Conservation (phyloP, 2,797 vertebrate genomes). For the Hylomyscus alleni region DNA sequence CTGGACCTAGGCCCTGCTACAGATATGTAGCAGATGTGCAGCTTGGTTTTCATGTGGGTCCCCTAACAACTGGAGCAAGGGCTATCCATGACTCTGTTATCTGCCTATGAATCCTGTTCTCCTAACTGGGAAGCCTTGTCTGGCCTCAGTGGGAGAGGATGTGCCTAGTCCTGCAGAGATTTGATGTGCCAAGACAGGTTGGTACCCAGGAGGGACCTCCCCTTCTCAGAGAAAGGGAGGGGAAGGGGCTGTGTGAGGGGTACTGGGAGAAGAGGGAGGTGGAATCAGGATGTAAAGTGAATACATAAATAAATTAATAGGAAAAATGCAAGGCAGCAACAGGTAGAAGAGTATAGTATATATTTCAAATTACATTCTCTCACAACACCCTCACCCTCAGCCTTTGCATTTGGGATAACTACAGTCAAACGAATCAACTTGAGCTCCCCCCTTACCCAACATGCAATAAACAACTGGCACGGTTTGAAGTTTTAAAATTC, state of each 20-base stretch:
- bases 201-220: not conserved
- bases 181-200: not conserved
- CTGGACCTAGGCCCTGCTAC: not conserved
- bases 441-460: not conserved
- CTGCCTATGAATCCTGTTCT: not conserved
- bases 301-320: not conserved
- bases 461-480: not conserved
- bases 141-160: not conserved
- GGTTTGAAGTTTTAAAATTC: not conserved
- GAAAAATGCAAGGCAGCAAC: not conserved
- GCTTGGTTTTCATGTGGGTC: not conserved
- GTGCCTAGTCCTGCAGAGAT: not conserved
- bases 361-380: slow-evolving; percentile 34
- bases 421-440: slow-evolving; percentile 12
- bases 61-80: not conserved
- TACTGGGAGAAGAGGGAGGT: not conserved
- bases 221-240: not conserved
- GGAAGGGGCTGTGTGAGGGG: not conserved
- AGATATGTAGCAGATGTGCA: not conserved
- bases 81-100: not conserved
- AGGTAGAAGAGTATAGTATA: not conserved
- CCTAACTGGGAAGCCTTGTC: not conserved
- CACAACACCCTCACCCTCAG: not conserved
- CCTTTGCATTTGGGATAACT: not conserved
- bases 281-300: not conserved